Conservation (phyloP, 2,113 vertebrate species). For the cat (Felis catus) region DNA sequence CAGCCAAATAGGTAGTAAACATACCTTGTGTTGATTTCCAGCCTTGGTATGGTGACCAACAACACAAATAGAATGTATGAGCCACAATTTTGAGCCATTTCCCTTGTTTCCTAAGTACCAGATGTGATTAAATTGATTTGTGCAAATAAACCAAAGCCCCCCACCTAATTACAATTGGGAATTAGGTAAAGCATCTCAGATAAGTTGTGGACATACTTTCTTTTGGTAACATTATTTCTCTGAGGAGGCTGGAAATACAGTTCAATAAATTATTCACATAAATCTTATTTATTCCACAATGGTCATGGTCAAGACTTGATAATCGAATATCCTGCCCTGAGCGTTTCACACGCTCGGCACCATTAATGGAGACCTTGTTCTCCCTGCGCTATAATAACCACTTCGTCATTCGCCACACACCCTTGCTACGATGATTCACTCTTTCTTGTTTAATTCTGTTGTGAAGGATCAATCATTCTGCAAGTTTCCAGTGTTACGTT, state of each 20-base stretch:
- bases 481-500: background rate
- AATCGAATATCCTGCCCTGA: background rate
- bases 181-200: background rate
- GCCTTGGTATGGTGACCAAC: background rate
- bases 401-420: background rate
- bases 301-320: background rate
- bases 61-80: background rate
- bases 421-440: background rate
- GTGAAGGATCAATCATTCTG: background rate
- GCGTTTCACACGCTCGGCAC: background rate
- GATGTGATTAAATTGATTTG: background rate
- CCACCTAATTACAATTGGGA: background rate
- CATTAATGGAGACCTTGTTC: background rate
- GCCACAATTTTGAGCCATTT: background rate
- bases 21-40: background rate
- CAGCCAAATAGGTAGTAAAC: background rate
- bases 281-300: background rate
- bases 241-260: background rate
- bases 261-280: background rate
- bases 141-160: background rate
- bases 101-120: background rate
- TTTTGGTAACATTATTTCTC: slow-evolving; percentile 18
- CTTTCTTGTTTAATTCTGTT: background rate
- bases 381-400: background rate
- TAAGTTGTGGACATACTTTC: background rate